Percentiles rank a stretch among this genome's conserved stretches.
These are phyloP conservation scores for Oikopleura albicans DNA, from an alignment of 23 tunicate genomes.

Conservation along the genomic window DNA sequence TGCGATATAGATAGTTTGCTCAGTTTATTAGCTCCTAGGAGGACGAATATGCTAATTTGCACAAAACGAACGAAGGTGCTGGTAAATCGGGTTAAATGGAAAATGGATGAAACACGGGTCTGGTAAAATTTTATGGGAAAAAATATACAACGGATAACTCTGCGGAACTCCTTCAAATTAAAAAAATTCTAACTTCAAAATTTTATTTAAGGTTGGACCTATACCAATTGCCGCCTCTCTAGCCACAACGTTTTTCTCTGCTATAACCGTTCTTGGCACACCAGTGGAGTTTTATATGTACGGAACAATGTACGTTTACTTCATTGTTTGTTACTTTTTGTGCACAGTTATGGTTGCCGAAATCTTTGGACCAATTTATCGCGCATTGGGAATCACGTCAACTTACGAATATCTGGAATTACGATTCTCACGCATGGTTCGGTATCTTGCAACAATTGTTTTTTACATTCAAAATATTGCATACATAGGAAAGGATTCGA, in stretches of 20 bases:
- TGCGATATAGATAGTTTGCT: no score
- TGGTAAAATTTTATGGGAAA: no score
- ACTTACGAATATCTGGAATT: slow-evolving; percentile 34
- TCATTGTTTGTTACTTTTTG: slow-evolving; percentile 18
- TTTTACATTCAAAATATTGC: neutral
- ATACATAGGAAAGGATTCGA: no score
- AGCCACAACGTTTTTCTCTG: slow-evolving; percentile 9
- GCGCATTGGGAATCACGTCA: slow-evolving; percentile 22
- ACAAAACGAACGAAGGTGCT: no score
- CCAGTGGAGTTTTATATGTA: slow-evolving; percentile 35
- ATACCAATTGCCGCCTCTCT: neutral
- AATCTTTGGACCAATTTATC: slow-evolving; percentile 32
- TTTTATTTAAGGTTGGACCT: no score
- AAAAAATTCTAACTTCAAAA: no score
- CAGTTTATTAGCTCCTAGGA: no score
- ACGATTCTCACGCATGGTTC: slow-evolving; percentile 20
- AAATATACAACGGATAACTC: no score
- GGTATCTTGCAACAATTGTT: slow-evolving; percentile 17
- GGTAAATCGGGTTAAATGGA: no score
- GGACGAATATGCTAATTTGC: no score
- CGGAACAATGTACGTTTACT: slow-evolving; percentile 31
- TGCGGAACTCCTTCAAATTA: no score
- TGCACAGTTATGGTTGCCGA: slow-evolving; percentile 25
- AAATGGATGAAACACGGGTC: no score
- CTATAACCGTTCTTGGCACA: slow-evolving; percentile 25